Conservation (phyloP, 2,113 vertebrate species). For the Ceyx margarethae region DNA sequence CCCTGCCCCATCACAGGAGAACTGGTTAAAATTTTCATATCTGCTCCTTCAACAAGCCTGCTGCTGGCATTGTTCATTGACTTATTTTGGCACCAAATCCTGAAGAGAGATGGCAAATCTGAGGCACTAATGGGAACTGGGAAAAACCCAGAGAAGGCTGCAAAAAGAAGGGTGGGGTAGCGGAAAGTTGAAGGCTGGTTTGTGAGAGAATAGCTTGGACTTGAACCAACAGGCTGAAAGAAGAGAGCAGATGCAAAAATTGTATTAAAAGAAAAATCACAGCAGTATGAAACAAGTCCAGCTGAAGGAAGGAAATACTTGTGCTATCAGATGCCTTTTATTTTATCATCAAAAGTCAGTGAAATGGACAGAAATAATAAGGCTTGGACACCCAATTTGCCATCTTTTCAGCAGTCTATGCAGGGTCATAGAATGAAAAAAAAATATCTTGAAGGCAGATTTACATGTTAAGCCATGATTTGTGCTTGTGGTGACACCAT, state of each 20-base stretch:
- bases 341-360: background rate
- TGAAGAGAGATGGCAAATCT: background rate
- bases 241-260: background rate
- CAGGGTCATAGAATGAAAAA: background rate
- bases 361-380: background rate
- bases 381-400: background rate
- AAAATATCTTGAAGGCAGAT: background rate
- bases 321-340: background rate
- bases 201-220: background rate
- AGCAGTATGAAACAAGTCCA: background rate
- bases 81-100: background rate
- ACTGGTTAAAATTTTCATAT: background rate
- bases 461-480: background rate
- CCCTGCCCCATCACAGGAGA: background rate
- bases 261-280: background rate
- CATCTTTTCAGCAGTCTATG: background rate
- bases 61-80: background rate
- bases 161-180: background rate
- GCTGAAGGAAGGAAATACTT: background rate
- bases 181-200: accelerated
- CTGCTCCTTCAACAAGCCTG: background rate
- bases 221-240: background rate
- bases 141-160: background rate
- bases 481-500: background rate
- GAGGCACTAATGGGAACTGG: background rate